Evolutionary conservation across 2,888 invertebrate species (phyloP), one percentile per base, ranked within the genome.

Genomic region (Gonocerus acuteangulatus): DNA sequence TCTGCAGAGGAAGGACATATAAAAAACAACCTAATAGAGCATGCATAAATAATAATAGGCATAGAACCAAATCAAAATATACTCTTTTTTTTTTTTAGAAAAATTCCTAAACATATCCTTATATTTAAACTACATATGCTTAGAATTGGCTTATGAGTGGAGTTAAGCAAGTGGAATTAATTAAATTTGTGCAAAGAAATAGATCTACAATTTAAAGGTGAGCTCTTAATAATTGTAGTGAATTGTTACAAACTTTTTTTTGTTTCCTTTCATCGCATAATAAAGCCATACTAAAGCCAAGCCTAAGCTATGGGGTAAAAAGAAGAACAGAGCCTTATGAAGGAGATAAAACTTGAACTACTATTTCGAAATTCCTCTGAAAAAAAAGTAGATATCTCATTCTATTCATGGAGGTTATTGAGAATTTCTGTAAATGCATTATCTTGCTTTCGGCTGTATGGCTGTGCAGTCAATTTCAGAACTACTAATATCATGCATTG

Each of bases 271-370:
- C 3, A n/a, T 9, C 4, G 3, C 7, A 11, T 9, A 39, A 39
- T 39, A 9, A 39, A 47, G 47, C 47, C 47, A 47, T 19, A 19
- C 47, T n/a, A 52, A 52, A 52, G 52, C 52, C 52, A 52, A 52
- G 36, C 16, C 49, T 49, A 49, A 47, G 47, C 47, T 47, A 47
- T 7, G 21, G 13, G 19, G 2, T 21, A n/a, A 13, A 4, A 6
- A 49, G 21, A 32, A 15, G 7, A 6, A 11, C 9, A 23, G 15
- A 52, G 39, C 18, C 52, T 52, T 52, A 52, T 52, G 52, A 52
- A 52, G 52, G 52, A 52, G 52, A 52, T 39, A 52, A 32, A 52
- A 19, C 18, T 21, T n/a, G 23, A 49, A 23, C 11, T 19, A 47
- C 16, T 7, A 21, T 2, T 19, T 6, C n/a, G 6, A 44, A 13